Conservation (phyloP, 2,113 vertebrate species). For the Hemicordylus capensis region DNA sequence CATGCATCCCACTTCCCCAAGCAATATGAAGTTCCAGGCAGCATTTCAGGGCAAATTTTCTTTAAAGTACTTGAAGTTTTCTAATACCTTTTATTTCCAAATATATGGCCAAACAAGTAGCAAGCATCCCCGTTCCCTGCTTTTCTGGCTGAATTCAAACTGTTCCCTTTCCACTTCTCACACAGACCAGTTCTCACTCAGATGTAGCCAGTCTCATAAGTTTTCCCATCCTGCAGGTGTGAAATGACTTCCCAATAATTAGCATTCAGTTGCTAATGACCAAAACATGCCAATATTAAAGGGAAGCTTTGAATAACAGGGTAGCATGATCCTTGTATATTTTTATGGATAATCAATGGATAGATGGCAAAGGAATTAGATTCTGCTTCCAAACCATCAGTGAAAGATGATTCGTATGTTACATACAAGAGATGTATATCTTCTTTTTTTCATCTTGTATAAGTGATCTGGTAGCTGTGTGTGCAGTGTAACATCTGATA, state of each 20-base stretch:
- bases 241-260: background rate
- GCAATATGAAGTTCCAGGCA: background rate
- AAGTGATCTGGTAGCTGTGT: background rate
- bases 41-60: background rate
- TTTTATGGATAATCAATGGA: background rate
- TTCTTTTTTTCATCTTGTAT: background rate
- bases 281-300: background rate
- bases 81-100: background rate
- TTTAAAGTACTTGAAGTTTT: background rate
- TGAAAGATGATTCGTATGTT: background rate
- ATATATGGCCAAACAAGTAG: background rate
- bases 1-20: background rate
- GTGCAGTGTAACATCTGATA: background rate
- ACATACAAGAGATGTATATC: background rate
- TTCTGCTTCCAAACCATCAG: background rate
- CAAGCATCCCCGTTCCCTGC: background rate
- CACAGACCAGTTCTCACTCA: background rate
- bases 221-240: background rate
- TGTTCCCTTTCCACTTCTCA: background rate
- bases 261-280: constrained; percentile 2
- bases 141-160: background rate
- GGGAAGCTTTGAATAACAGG: background rate
- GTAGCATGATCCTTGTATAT: background rate
- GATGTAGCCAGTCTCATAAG: background rate
- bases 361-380: background rate